Conservation (phyloP, 2,113 vertebrate genomes). For the Stomatorhinus ivindoensis region DNA sequence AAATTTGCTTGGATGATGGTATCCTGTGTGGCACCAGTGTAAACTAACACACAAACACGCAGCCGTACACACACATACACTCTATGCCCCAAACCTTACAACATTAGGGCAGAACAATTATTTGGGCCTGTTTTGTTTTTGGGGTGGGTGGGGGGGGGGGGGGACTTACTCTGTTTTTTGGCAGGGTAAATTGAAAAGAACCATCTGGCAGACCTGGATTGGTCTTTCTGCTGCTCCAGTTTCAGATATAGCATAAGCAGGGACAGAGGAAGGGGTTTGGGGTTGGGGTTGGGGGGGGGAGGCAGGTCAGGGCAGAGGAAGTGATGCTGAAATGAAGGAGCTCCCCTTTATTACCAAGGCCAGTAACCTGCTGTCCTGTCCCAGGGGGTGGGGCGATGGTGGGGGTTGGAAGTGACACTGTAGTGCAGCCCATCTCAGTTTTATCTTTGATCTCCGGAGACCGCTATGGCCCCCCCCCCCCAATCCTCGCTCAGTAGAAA, state of each 20-base stretch:
- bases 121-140: background rate
- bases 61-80: background rate
- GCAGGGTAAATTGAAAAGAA: background rate
- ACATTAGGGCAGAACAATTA: background rate
- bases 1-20: background rate
- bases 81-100: background rate
- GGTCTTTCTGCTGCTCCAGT: background rate
- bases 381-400: background rate
- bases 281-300: too few species aligned
- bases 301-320: background rate
- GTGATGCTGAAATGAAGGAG: background rate
- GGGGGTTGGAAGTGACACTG: background rate
- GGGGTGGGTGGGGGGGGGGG: background rate
- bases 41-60: background rate
- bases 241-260: background rate
- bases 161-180: background rate
- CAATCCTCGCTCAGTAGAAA: conserved; percentile 74
- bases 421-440: background rate
- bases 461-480: background rate
- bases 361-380: background rate
- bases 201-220: background rate
- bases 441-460: background rate
- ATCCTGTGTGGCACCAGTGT: background rate
- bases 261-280: background rate
- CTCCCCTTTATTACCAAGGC: background rate